These are phyloP conservation scores for Fratercula arctica DNA, from an alignment of 2,797 vertebrate genomes.

Conservation along the genomic window DNA sequence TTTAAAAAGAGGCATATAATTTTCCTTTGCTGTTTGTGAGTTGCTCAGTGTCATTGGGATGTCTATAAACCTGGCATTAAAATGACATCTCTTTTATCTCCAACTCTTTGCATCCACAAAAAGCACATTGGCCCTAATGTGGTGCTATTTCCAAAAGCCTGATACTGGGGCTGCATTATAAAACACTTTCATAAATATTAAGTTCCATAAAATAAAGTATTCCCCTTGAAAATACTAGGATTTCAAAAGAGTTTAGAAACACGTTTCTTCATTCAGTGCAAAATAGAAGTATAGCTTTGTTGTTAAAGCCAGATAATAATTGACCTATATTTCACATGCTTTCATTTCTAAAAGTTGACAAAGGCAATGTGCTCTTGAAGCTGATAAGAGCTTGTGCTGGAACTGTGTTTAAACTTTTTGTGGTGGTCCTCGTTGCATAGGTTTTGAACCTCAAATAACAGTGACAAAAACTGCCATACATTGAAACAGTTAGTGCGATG, in stretches of 20 bases:
- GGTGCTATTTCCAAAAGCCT: not conserved
- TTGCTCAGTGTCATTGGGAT: not conserved
- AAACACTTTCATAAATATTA: not conserved
- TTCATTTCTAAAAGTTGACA: not conserved
- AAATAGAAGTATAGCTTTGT: not conserved
- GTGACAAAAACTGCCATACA: not conserved
- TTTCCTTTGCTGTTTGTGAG: not conserved
- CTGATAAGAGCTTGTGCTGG: not conserved
- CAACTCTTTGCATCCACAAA: not conserved
- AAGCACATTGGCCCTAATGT: not conserved
- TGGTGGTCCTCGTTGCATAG: not conserved
- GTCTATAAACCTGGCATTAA: not conserved
- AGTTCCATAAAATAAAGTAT: not conserved
- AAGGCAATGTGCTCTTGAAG: not conserved
- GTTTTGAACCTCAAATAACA: not conserved
- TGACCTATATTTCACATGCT: conserved; percentile 27
- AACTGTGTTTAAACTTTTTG: not conserved
- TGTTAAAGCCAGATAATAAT: conserved; percentile 8
- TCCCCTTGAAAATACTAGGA: not conserved
- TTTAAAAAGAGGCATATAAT: not conserved
- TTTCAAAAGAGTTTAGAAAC: not conserved
- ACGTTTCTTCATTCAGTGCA: not conserved
- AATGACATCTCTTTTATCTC: not conserved
- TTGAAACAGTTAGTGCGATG: not conserved
- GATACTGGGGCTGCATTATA: not conserved